Base-by-base conservation (phyloP, 1,140 invertebrate genomes). In the Streblospio benedicti region DNA sequence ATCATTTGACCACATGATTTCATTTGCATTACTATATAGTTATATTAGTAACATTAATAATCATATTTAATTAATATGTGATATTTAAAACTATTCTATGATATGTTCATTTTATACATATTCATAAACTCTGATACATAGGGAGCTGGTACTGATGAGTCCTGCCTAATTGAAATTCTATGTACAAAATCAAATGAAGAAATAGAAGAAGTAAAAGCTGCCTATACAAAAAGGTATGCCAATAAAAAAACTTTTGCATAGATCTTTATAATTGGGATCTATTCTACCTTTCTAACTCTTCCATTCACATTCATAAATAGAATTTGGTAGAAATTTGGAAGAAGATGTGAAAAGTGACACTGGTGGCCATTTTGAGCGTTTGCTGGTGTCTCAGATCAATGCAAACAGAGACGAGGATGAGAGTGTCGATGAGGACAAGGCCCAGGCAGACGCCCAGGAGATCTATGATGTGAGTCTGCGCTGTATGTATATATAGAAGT, bases 391-490 rank as follows among this genome's bases (percentile, higher is more conserved):
- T 12, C 45, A 69, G 47, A 35, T 61, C 27, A 59, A 60, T 28
- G 61, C 51, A 20, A 30, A 18, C 16, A 33, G 64, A 41, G 56
- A 67, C 53, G 28, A 71, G 50, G 73, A 66, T 18, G 57, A 64
- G 38, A 65, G 68, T 6, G 68, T 77, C 47, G 75, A 79, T 61
- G 51, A 62, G 14, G 67, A 54, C 1, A 61, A 65, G 44, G 78
- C 78, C 20, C 64, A 68, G 5, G 59, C 77, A 58, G 79, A 82
- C 64, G 80, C 80, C 14, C 60, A 59, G 30, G 45, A 50, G 43
- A 59, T 59, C n/a, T 59, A 59, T 35, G 57, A 59, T 25, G 57
- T 59, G 52, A 38, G 51, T n/a, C n/a, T n/a, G n/a, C n/a, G n/a
- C n/a, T n/a, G n/a, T n/a, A n/a, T n/a, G n/a, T n/a, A n/a, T n/a